Evolutionary conservation across 2,888 invertebrate species (phyloP), one percentile per base, ranked within the genome.

Genomic region (Synanthedon vespiformis): DNA sequence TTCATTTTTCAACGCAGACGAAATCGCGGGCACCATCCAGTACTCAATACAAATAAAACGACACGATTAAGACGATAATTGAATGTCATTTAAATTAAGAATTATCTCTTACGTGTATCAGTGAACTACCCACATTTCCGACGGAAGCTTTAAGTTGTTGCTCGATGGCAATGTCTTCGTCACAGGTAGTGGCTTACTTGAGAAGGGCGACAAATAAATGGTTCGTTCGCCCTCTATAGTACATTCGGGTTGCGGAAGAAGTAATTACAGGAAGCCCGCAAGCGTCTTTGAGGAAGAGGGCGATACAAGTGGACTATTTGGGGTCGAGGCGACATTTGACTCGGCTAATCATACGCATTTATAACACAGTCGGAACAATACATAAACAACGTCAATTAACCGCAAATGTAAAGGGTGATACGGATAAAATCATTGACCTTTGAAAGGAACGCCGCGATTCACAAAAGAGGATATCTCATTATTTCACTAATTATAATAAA

Each of bases 261-360:
- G 71, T 86, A 86, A 87, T 87, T 81, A 64, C 86, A 81, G 87
- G 87, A 87, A 84, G 68, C 77, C 72, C 59, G 66, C 68, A 62
- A 61, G 69, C 70, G 59, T 65, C 65, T 68, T 67, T 69, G 74
- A 83, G 77, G 80, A 82, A 81, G 78, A 77, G 67, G 64, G 72
- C 64, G 72, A 73, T 74, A 70, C 69, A 65, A 64, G 61, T 61
- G 62, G 62, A 67, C 61, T 68, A 64, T 71, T 73, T 70, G 70
- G 80, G 84, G 83, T 75, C 72, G 73, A 77, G 68, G 67, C 82
- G 84, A 85, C 86, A 87, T 84, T 85, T 84, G 82, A 85, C 80
- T 80, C 74, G 59, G 68, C 78, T 77, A 85, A 86, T 85, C 76
- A 73, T 75, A 75, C 76, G 70, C 75, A 72, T 74, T 76, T 72